Evolutionary conservation across 2,888 invertebrate genomes (phyloP).

Genomic region (Auanema sp.): DNA sequence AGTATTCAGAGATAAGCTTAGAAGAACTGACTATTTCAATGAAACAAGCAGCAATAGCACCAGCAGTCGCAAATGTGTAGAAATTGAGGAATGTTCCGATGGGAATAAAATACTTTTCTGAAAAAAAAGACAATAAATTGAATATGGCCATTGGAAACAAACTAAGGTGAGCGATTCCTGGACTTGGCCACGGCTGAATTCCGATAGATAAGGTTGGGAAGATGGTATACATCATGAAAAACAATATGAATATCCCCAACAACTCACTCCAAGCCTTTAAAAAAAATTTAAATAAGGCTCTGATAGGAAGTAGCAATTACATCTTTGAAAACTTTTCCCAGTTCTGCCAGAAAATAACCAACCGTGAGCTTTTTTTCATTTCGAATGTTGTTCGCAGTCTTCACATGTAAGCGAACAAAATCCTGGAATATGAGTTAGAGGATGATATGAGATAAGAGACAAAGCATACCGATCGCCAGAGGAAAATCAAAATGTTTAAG

Average conservation of each 20-base stretch:
- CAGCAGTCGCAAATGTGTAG: slow-evolving; percentile 11
- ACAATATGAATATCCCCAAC: slow-evolving; percentile 17
- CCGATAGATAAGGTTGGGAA: slow-evolving; percentile 20
- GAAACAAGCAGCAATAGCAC: slow-evolving; percentile 12
- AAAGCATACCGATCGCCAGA: too few species aligned
- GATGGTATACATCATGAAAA: slow-evolving; percentile 19
- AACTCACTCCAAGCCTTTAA: slow-evolving; percentile 19
- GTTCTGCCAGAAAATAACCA: too few species aligned
- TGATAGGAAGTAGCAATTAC: neutral
- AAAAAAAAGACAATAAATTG: slow-evolving; percentile 1
- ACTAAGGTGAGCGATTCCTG: slow-evolving; percentile 16
- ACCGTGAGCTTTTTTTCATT: too few species aligned
- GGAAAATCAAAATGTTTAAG: too few species aligned
- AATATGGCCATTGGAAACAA: too few species aligned
- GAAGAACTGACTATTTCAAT: slow-evolving; percentile 11
- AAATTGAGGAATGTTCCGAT: slow-evolving; percentile 22
- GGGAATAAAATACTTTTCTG: slow-evolving; percentile 16
- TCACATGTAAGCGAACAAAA: too few species aligned
- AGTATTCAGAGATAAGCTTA: neutral
- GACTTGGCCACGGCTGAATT: slow-evolving; percentile 16
- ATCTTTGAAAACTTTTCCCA: slow-evolving; percentile 7
- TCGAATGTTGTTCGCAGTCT: too few species aligned
- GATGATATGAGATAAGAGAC: too few species aligned
- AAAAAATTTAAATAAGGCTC: neutral
- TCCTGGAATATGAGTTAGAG: too few species aligned